These are phyloP conservation scores for Sylvicola cinctus DNA, from an alignment of 2,888 invertebrate species.

Conservation along the genomic window DNA sequence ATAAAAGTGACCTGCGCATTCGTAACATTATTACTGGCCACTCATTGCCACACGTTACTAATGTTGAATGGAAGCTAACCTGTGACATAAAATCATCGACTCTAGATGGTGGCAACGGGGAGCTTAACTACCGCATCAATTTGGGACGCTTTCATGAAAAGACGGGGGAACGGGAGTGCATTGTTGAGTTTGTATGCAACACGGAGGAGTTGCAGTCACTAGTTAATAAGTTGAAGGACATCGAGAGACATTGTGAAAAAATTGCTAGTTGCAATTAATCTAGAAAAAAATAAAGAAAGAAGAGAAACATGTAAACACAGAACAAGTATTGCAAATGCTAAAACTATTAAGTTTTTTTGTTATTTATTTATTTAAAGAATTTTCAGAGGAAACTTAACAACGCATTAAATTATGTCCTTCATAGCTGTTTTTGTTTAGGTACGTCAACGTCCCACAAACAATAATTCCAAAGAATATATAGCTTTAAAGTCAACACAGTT, in stretches of 20 bases:
- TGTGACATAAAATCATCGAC: constrained; percentile 21
- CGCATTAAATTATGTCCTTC: no score
- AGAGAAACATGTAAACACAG: no score
- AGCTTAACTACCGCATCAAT: constrained; percentile 19
- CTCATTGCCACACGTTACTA: constrained; percentile 20
- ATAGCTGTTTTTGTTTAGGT: no score
- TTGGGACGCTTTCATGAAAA: constrained; percentile 18
- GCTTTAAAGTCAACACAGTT: no score
- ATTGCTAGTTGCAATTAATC: constrained; percentile 1
- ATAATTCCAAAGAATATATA: no score
- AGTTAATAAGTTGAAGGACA: constrained; percentile 22
- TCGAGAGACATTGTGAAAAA: constrained; percentile 21
- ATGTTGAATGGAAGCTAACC: constrained; percentile 23
- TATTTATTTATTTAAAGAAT: no score
- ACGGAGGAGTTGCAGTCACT: constrained; percentile 24
- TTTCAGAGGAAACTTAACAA: no score
- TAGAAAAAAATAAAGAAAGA: constrained; percentile 11
- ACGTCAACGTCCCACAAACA: no score
- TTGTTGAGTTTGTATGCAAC: constrained; percentile 22
- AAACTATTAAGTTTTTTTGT: no score
- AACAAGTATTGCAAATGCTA: no score
- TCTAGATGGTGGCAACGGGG: constrained; percentile 14
- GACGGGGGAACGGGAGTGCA: constrained; percentile 17
- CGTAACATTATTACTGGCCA: constrained; percentile 18
- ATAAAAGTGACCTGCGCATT: constrained; percentile 17